A percentile compares a stretch with the other conserved stretches of the same genome.
phyloP scores from a whole-genome alignment of 2,113 vertebrate species.

The Asarcornis scutulata region DNA sequence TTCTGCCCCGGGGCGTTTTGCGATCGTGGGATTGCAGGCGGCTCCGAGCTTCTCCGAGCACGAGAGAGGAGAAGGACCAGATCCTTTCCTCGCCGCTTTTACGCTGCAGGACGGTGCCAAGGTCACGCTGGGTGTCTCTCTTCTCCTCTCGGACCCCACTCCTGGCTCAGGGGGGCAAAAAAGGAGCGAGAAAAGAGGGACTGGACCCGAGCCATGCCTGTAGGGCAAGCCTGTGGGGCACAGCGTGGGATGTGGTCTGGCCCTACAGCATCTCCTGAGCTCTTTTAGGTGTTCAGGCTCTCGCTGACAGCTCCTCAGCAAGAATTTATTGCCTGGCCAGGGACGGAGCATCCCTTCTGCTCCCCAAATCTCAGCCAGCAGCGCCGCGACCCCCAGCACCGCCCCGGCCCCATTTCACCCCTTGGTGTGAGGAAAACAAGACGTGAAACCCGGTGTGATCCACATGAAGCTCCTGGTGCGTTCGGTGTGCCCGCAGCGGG shows the following conservation, averaged over 20 bases:
- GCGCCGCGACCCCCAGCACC: no score
- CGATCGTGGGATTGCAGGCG: neutral
- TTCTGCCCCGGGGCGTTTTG: slow-evolving; percentile 6
- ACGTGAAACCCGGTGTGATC: no score
- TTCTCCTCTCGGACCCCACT: neutral
- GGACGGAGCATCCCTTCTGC: neutral
- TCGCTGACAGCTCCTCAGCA: neutral
- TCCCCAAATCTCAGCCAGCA: accelerated
- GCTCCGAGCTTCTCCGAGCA: neutral
- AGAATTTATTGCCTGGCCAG: neutral
- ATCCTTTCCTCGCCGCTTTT: neutral
- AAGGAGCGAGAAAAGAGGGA: neutral
- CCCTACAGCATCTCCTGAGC: no score
- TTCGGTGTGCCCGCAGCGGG: neutral
- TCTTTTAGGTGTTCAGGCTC: no score
- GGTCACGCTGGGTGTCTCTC: neutral
- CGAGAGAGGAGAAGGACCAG: neutral
- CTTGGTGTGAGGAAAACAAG: no score
- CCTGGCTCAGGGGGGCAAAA: neutral
- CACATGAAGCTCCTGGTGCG: no score
- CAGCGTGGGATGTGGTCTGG: no score
- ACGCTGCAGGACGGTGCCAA: neutral
- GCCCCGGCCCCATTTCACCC: accelerated
- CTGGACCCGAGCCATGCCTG: neutral
- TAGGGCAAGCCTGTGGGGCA: neutral